Conservation (phyloP, 2,113 vertebrate genomes). For the Electrona antarctica region DNA sequence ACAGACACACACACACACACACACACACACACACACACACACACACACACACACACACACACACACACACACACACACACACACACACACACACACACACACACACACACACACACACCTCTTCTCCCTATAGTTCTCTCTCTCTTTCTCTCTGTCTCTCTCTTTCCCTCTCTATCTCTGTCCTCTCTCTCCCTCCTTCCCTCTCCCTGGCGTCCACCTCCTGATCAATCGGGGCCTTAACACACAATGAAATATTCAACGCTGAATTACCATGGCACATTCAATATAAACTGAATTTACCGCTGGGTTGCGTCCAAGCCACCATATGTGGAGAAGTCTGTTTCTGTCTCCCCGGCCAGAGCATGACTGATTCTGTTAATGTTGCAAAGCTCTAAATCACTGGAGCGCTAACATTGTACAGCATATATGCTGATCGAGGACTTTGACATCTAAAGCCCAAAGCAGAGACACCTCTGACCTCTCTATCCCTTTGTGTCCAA, state of each 20-base stretch:
- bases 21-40: not conserved
- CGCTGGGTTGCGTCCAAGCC: conserved; percentile 65
- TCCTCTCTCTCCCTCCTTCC: conserved; percentile 51
- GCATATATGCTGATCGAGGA: conserved; percentile 30
- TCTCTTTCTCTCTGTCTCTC: conserved; percentile 26
- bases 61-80: not conserved
- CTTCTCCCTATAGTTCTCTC: not conserved
- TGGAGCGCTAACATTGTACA: conserved; percentile 38
- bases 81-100: not conserved
- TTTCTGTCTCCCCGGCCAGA: conserved; percentile 36
- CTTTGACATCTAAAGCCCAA: conserved; percentile 40
- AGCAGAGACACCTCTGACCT: conserved; percentile 23
- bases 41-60: not conserved
- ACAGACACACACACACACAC: not conserved
- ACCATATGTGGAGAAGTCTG: conserved; percentile 63
- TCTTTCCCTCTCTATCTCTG: conserved; percentile 1
- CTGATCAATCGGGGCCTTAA: conserved; percentile 59
- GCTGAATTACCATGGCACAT: conserved; percentile 70
- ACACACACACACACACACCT: no score
- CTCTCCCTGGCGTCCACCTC: conserved; percentile 51
- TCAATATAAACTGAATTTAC: conserved; percentile 75
- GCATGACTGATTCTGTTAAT: conserved; percentile 74
- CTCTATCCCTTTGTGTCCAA: not conserved
- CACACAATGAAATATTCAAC: conserved; percentile 69
- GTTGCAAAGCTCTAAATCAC: conserved; percentile 72